Evolutionary conservation across 2,113 vertebrate species (phyloP), one percentile per base, ranked within the genome.

Genomic region (Lophius piscatorius): DNA sequence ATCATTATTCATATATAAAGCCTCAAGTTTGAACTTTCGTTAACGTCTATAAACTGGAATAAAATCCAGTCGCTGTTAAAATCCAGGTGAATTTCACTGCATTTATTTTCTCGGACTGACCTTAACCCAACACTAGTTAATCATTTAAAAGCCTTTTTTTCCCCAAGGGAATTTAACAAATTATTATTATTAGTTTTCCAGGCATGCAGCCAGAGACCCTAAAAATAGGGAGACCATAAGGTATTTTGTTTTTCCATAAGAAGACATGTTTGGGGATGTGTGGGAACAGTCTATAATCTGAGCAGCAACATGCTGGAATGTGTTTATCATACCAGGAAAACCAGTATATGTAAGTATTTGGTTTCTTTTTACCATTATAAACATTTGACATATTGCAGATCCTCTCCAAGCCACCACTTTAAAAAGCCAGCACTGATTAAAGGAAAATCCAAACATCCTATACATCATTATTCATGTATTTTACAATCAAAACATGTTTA

Each of bases 121-220:
- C 61, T 66, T 33, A 26, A 13, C 31, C 23, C 13, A n/a, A 45
- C 9, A 13, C 34, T 11, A 21, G 13, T 20, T 70, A 33, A 71
- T 83, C 81, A 83, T 84, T 86, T 61, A 42, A 72, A 80, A 51
- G 23, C 63, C 52, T 82, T 78, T 84, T 76, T n/a, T n/a, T n/a
- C n/a, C n/a, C 72, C 47, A 29, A 34, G 62, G 60, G 77, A 67
- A 78, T 84, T 70, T 36, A 58, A 82, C 73, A 79, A 74, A 80
- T 78, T 63, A 57, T 80, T 63, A 57, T 80, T 74, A 62, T 64
- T 61, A 56, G 74, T 74, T 87, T 89, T 89, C 85, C 79, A 83
- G 84, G 78, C 80, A 76, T 47, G 18, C 31, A 80, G 84, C 81
- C 88, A 85, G 70, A 49, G 75, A 55, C 70, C 62, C 66, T 75